phyloP scores from a whole-genome alignment of 2,888 invertebrate genomes.

The Pomacea canaliculata region DNA sequence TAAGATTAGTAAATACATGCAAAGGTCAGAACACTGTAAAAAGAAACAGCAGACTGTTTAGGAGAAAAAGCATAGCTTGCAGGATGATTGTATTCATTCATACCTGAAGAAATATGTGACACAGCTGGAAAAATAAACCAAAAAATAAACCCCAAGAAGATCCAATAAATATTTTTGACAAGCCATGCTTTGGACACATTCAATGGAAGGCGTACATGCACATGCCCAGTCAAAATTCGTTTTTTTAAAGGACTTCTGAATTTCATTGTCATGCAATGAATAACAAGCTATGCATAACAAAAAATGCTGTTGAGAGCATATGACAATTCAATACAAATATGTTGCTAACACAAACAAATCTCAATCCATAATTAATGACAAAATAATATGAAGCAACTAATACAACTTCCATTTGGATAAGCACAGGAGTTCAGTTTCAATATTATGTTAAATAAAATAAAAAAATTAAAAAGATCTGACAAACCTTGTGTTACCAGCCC shows the following conservation, averaged over 20 bases:
- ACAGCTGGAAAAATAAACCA: constrained; percentile 40
- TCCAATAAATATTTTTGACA: not conserved
- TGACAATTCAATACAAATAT: too few relatives aligned
- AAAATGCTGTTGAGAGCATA: too few relatives aligned
- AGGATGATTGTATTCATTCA: not conserved
- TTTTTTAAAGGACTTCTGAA: too few relatives aligned
- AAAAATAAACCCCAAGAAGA: not conserved
- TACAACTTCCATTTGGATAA: too few relatives aligned
- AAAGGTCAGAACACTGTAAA: not conserved
- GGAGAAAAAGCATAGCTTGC: not conserved
- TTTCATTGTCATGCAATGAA: too few relatives aligned
- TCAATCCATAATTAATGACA: too few relatives aligned
- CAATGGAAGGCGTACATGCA: not conserved
- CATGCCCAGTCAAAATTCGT: not conserved
- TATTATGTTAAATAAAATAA: too few relatives aligned
- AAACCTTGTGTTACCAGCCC: constrained; percentile 53
- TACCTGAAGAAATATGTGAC: constrained; percentile 58
- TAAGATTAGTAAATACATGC: not conserved
- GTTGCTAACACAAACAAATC: too few relatives aligned
- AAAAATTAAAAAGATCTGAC: not conserved
- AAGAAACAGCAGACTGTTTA: not conserved
- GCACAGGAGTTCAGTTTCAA: too few relatives aligned
- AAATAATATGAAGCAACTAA: too few relatives aligned
- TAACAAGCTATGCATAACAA: too few relatives aligned
- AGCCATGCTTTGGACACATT: not conserved